Evolutionary conservation across 1,140 invertebrate genomes (phyloP).

Genomic region (Trachymyrmex septentrionalis): DNA sequence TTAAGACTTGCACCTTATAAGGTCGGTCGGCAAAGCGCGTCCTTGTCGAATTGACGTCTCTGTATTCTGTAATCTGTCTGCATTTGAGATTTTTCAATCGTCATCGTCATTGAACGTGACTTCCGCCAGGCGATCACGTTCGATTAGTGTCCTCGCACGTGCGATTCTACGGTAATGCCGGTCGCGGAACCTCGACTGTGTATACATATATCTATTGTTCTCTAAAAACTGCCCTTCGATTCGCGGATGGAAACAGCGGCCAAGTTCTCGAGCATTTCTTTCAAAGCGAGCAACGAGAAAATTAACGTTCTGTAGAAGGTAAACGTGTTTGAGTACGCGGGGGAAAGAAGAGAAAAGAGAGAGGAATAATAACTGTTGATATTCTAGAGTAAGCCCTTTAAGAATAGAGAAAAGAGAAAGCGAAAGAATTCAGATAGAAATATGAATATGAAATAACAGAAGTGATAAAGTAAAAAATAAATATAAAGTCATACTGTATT

Average conservation of each 20-base stretch:
- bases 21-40: slow-evolving; percentile 9
- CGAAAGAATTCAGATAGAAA: too few species aligned
- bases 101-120: slow-evolving; percentile 66
- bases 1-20: slow-evolving; percentile 18
- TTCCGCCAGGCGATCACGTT: slow-evolving; percentile 68
- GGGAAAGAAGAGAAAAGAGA: not conserved
- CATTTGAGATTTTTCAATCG: slow-evolving; percentile 65
- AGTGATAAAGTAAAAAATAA: too few species aligned
- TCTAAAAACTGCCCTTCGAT: slow-evolving; percentile 57
- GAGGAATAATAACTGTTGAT: not conserved
- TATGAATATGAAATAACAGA: too few species aligned
- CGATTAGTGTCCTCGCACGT: slow-evolving; percentile 59
- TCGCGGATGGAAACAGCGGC: not conserved
- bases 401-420: too few species aligned
- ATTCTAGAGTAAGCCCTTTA: not conserved
- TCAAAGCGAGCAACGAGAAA: not conserved
- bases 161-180: slow-evolving; percentile 30
- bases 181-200: slow-evolving; percentile 14
- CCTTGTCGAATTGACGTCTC: slow-evolving; percentile 48
- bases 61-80: slow-evolving; percentile 26
- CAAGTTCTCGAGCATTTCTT: not conserved
- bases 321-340: not conserved
- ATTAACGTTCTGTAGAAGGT: not conserved
- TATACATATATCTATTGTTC: slow-evolving; percentile 2
- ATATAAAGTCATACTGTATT: too few species aligned